Conservation (phyloP, 2,888 invertebrate species). For the Omphaloscelis lunosa region DNA sequence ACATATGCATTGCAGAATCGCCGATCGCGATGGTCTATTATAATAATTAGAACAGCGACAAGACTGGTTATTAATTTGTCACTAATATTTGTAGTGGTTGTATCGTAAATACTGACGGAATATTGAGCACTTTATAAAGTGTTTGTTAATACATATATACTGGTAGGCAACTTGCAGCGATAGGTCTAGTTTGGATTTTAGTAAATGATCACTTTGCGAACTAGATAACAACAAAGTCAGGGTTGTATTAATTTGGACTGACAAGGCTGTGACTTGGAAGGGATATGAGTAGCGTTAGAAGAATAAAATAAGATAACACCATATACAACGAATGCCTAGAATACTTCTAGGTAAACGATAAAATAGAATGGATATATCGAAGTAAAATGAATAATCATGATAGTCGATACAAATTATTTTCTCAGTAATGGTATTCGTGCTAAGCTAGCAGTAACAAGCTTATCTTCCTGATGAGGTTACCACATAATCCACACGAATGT, state of each 20-base stretch:
- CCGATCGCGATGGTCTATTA: slow-evolving; percentile 27
- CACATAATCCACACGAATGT: slow-evolving; percentile 21
- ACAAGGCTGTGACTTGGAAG: slow-evolving; percentile 60
- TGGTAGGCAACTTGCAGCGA: slow-evolving; percentile 27
- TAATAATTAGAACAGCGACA: slow-evolving; percentile 33
- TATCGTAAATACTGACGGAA: slow-evolving; percentile 33
- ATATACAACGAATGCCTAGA: neutral
- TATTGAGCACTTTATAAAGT: slow-evolving; percentile 46
- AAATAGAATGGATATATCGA: neutral
- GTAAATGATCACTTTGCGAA: slow-evolving; percentile 53
- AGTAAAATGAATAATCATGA: neutral
- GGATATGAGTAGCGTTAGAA: slow-evolving; percentile 41
- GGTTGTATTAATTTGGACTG: slow-evolving; percentile 65
- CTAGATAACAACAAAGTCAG: slow-evolving; percentile 68
- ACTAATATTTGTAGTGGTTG: slow-evolving; percentile 33
- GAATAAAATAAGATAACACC: slow-evolving; percentile 39
- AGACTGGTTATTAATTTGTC: slow-evolving; percentile 21
- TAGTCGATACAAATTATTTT: neutral
- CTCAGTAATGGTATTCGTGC: neutral
- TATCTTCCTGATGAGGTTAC: slow-evolving; percentile 34
- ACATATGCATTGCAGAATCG: slow-evolving; percentile 15
- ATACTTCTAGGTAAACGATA: neutral
- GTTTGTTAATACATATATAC: slow-evolving; percentile 41
- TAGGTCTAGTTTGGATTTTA: slow-evolving; percentile 55
- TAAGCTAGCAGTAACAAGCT: neutral